Evolutionary conservation across 2,113 vertebrate genomes (phyloP), one percentile per base, ranked within the genome.

Genomic region (Setophaga coronata): DNA sequence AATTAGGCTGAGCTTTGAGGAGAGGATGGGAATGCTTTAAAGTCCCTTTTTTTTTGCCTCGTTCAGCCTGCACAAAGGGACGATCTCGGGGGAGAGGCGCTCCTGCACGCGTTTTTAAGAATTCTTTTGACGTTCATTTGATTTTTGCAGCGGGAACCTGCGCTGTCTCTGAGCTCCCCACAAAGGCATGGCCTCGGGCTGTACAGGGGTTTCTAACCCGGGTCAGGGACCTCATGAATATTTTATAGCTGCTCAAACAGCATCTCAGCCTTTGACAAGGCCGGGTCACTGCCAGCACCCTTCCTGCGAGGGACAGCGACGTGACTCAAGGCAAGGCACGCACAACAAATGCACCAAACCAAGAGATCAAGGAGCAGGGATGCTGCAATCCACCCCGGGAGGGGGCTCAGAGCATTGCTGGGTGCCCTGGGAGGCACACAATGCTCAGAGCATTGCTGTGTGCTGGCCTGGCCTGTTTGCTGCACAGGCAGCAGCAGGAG

Each of bases 1-100:
- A 94, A 80, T 95, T 82, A 96, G 87, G 76, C 90, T 66, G 80
- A 72, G 93, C 95, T 97, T 95, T 95, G 93, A 96, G 96, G 82
- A 85, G 42, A 73, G 54, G 43, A 66, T 47, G 76, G 65, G 88
- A 95, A 95, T 45, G 73, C 85, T 91, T 84, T 77, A 78, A 95
- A 95, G 69, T 91, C 60, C 20, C 53, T 25, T 66, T 82, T 67
- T 60, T 53, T 92, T 29, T 29, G 1, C 47, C 8, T 0, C 7
- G 25, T 64, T 96, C 76, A 21, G 84, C 69, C 76, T 19, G 36
- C 88, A 85, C 90, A 95, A 89, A 97, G 40, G 93, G 85, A 51
- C 61, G 89, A 2, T 92, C 86, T 43, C 45, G 21, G 67, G 65
- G 54, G 71, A 17, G 45, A 69, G 57, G 18, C 51, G 53, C 89